phyloP scores from a whole-genome alignment of 2,888 invertebrate species.

The Petrolisthes cinctipes region DNA sequence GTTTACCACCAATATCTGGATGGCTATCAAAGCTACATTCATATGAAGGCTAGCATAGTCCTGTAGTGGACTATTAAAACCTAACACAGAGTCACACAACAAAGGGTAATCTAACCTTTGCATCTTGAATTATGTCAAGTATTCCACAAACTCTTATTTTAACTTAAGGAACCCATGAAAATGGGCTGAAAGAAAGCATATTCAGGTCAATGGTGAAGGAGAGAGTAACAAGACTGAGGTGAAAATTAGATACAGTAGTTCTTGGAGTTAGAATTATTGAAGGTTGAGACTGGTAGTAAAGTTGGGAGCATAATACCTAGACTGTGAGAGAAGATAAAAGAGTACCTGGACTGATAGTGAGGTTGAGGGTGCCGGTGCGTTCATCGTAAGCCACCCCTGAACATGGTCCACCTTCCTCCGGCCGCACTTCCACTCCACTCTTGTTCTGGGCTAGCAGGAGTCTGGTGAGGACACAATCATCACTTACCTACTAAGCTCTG shows the following conservation, averaged over 20 bases:
- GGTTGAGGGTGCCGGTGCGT: slow-evolving; percentile 7
- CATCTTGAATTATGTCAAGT: too few relatives aligned
- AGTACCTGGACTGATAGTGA: slow-evolving; percentile 29
- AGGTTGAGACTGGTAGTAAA: too few relatives aligned
- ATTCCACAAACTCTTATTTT: too few relatives aligned
- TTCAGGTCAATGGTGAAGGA: neutral
- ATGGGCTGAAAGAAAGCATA: neutral
- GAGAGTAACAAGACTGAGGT: neutral
- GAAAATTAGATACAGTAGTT: neutral
- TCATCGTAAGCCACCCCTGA: slow-evolving; percentile 14
- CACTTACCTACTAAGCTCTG: neutral
- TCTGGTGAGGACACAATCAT: slow-evolving; percentile 21
- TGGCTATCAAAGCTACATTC: too few relatives aligned
- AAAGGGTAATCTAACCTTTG: too few relatives aligned
- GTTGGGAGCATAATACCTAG: too few relatives aligned
- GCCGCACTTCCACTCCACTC: slow-evolving; percentile 35
- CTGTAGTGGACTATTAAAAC: too few relatives aligned
- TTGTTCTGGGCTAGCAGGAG: slow-evolving; percentile 41
- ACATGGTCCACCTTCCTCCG: neutral
- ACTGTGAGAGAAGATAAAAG: neutral
- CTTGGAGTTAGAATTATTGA: too few relatives aligned
- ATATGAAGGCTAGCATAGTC: too few relatives aligned
- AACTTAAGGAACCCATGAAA: neutral
- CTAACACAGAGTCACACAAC: too few relatives aligned
- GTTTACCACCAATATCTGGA: too few relatives aligned